Evolutionary conservation across 2,797 vertebrate species (phyloP).

Genomic region (Dendrocincla tyrannina): DNA sequence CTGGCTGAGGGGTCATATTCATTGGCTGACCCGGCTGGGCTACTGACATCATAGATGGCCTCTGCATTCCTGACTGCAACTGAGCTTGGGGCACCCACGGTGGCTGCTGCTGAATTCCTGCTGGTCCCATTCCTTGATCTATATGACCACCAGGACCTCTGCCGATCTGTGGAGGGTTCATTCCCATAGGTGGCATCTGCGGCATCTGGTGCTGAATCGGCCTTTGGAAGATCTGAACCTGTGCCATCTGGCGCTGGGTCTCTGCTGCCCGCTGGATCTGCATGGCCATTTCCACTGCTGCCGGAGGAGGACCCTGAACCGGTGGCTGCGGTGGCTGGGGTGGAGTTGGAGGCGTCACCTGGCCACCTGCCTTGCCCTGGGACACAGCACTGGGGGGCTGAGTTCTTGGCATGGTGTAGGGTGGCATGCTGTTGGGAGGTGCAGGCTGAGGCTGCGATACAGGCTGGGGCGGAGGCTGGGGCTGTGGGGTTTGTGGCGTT

Average conservation of each 20-base stretch:
- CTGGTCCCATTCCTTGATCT: constrained; percentile 80
- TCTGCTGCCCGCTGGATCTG: constrained; percentile 97
- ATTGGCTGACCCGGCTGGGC: constrained; percentile 84
- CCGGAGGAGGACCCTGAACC: constrained; percentile 86
- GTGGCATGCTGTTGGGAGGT: constrained; percentile 81
- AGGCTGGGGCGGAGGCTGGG: constrained; percentile 78
- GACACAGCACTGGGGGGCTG: constrained; percentile 84
- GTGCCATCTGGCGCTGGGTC: constrained; percentile 95
- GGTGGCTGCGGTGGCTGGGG: constrained; percentile 84
- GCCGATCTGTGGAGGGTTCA: constrained; percentile 81
- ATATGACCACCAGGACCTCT: constrained; percentile 81
- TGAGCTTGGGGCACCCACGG: constrained; percentile 86
- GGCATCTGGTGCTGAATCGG: constrained; percentile 86
- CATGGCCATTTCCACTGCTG: constrained; percentile 95
- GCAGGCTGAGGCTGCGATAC: constrained; percentile 78
- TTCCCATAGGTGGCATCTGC: constrained; percentile 78
- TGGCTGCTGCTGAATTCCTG: constrained; percentile 81
- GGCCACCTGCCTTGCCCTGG: constrained; percentile 88
- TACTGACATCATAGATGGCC: constrained; percentile 81
- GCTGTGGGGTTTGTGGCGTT: constrained; percentile 89
- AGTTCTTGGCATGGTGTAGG: constrained; percentile 82
- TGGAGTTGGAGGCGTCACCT: constrained; percentile 86
- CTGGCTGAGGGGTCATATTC: constrained; percentile 88
- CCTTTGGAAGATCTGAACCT: constrained; percentile 89
- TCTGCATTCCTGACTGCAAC: constrained; percentile 82